Percentiles rank a stretch among this genome's conserved stretches.
phyloP scores from a whole-genome alignment of 1,140 invertebrate species.

The Hyles euphorbiae region DNA sequence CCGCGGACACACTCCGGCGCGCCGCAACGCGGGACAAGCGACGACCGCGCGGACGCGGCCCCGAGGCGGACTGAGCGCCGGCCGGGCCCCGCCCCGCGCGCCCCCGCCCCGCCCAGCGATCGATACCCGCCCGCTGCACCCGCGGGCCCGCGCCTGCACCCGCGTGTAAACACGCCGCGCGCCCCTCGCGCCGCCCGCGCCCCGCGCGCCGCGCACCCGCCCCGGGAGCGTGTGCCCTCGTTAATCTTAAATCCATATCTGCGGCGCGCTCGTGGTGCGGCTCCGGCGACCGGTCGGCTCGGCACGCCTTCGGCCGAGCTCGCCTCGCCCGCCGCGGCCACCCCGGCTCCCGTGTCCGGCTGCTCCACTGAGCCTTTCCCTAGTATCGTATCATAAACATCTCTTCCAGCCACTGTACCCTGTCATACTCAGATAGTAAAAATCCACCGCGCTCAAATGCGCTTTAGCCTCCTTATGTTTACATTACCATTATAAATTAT shows the following conservation, averaged over 20 bases:
- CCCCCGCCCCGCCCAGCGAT: conserved; percentile 50
- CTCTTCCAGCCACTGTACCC: too few species aligned
- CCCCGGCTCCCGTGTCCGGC: too few species aligned
- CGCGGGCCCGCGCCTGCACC: conserved; percentile 36
- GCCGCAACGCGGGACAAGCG: conserved; percentile 45
- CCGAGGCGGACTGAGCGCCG: conserved; percentile 52
- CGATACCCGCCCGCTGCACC: conserved; percentile 45
- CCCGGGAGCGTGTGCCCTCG: conserved; percentile 53
- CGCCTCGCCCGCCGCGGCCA: too few species aligned
- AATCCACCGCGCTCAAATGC: too few species aligned
- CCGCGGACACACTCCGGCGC: conserved; percentile 53
- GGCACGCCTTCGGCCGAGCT: conserved; percentile 28
- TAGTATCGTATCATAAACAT: too few species aligned
- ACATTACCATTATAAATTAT: too few species aligned
- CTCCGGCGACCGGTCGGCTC: conserved; percentile 25
- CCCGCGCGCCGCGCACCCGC: conserved; percentile 18
- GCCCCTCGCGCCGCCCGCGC: conserved; percentile 30
- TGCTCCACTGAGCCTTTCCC: background rate
- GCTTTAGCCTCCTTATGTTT: too few species aligned
- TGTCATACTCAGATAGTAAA: too few species aligned
- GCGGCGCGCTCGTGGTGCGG: conserved; percentile 36
- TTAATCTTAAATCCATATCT: conserved; percentile 73
- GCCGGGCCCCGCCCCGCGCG: conserved; percentile 32
- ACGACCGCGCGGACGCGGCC: conserved; percentile 60
- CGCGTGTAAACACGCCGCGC: conserved; percentile 55